phyloP scores from a whole-genome alignment of 2,113 vertebrate genomes.

The Lasiurus borealis region DNA sequence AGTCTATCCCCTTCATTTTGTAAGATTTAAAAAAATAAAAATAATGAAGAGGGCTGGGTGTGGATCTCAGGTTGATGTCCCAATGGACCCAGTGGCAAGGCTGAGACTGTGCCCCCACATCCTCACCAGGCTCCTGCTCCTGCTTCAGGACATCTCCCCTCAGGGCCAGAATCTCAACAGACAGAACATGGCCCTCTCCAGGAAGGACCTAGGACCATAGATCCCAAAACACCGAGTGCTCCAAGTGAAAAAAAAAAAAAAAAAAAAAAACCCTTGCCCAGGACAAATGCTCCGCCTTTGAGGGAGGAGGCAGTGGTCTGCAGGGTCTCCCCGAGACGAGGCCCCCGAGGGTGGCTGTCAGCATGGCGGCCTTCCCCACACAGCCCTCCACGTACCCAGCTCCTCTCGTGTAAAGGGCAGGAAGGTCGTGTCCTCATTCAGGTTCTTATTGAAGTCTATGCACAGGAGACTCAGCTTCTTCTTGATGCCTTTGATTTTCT shows the following conservation, averaged over 20 bases:
- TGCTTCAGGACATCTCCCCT: background rate
- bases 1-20: background rate
- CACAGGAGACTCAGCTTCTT: constrained; percentile 94
- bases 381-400: constrained; percentile 88
- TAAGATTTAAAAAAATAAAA: background rate
- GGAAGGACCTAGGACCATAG: background rate
- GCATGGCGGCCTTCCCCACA: background rate
- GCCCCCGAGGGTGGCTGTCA: background rate
- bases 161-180: background rate
- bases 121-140: background rate
- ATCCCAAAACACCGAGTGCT: rapidly evolving
- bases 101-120: background rate
- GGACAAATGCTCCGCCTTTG: rapidly evolving
- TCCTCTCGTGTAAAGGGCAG: constrained; percentile 92
- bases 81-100: rapidly evolving
- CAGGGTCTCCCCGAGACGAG: background rate
- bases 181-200: background rate
- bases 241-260: background rate
- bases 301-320: background rate
- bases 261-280: background rate
- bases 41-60: background rate
- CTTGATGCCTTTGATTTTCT: constrained; percentile 98
- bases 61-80: background rate
- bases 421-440: constrained; percentile 96
- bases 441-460: constrained; percentile 98